These are phyloP conservation scores for Scopus umbretta DNA, from an alignment of 2,113 vertebrate species.

Conservation along the genomic window DNA sequence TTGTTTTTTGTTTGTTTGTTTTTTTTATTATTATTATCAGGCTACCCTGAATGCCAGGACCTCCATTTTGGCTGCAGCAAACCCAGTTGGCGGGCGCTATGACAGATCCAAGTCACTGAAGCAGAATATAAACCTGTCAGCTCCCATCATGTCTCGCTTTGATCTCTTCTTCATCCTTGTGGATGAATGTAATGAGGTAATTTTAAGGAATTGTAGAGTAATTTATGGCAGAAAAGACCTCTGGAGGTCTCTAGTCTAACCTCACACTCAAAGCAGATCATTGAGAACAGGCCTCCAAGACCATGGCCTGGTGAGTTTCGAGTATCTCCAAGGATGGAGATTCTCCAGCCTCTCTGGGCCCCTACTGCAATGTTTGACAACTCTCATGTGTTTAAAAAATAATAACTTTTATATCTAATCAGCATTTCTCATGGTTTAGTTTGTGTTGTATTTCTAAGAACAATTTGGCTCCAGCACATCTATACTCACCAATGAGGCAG, in stretches of 20 bases:
- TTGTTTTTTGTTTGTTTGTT: background rate
- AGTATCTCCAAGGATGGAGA: background rate
- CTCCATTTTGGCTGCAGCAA: slow-evolving; percentile 96
- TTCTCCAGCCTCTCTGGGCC: background rate
- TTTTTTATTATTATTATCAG: slow-evolving; percentile 57
- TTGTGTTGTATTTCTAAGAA: background rate
- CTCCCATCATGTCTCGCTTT: slow-evolving; percentile 98
- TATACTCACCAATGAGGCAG: background rate
- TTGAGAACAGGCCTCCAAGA: background rate
- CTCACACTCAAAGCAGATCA: background rate
- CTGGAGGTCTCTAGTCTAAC: background rate
- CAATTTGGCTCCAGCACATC: background rate
- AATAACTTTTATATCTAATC: background rate
- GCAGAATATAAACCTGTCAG: slow-evolving; percentile 92
- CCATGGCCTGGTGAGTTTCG: background rate
- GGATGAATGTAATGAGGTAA: slow-evolving; percentile 97
- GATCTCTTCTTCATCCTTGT: slow-evolving; percentile 99
- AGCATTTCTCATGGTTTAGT: background rate
- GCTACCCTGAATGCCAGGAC: slow-evolving; percentile 98
- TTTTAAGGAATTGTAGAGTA: background rate
- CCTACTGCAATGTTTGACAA: background rate
- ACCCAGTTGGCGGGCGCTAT: slow-evolving; percentile 89
- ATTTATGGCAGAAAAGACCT: background rate
- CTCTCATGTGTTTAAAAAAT: background rate
- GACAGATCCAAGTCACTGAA: slow-evolving; percentile 97